Evolutionary conservation across 92 coral and sea anemone genomes (phyloP).

Genomic region (Heliopora coerulea): DNA sequence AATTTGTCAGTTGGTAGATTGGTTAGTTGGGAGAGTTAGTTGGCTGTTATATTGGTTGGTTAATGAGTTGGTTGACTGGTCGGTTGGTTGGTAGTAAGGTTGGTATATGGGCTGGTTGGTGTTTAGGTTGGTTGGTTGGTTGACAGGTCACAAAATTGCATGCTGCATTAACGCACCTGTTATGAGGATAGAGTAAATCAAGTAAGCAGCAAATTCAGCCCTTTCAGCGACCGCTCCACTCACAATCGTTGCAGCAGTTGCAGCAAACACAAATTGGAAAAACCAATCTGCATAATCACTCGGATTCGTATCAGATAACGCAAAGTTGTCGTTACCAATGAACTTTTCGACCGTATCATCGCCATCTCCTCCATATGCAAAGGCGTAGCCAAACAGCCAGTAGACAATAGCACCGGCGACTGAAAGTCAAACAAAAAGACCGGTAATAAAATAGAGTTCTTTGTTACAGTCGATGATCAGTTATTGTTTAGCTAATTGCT

Average conservation of each 20-base stretch:
- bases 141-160: no score
- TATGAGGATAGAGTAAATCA: slow-evolving; percentile 64
- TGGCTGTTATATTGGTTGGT: no score
- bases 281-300: slow-evolving; percentile 64
- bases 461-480: no score
- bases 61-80: no score
- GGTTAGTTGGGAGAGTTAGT: no score
- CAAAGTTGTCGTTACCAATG: slow-evolving; percentile 65
- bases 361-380: slow-evolving; percentile 68
- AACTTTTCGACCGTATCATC: slow-evolving; percentile 35
- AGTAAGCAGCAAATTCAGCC: slow-evolving; percentile 75
- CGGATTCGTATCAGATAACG: slow-evolving; percentile 51
- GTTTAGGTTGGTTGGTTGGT: no score
- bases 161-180: slow-evolving; percentile 52
- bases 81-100: no score
- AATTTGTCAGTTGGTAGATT: no score
- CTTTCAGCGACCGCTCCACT: slow-evolving; percentile 96
- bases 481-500: no score
- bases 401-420: slow-evolving; percentile 73
- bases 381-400: slow-evolving; percentile 79
- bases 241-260: slow-evolving; percentile 89
- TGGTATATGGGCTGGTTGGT: no score
- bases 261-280: slow-evolving; percentile 89
- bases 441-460: no score
- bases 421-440: no score